Evolutionary conservation across 2,797 vertebrate species (phyloP).

Genomic region (Pteronotus mesoamericanus): DNA sequence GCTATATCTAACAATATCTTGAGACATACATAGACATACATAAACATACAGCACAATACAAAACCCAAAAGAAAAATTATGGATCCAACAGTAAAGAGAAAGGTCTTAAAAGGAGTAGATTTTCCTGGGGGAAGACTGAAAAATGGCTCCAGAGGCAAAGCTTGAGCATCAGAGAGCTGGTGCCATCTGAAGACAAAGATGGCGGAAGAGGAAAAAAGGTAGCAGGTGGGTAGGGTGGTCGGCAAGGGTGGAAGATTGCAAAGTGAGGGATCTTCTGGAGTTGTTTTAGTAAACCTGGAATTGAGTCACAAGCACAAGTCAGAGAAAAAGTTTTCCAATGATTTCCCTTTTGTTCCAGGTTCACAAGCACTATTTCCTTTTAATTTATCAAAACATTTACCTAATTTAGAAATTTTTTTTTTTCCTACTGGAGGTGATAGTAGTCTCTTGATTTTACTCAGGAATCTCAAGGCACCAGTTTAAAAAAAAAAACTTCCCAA

Average conservation of each 20-base stretch:
- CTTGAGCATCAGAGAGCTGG: background rate
- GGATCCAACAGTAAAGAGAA: background rate
- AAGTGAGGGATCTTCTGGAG: background rate
- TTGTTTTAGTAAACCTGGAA: background rate
- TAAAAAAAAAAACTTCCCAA: background rate
- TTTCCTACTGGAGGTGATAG: background rate
- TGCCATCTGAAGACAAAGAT: background rate
- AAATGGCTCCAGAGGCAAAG: background rate
- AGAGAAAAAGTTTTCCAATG: background rate
- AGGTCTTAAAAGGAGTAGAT: background rate
- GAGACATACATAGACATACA: background rate
- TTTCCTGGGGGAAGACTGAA: background rate
- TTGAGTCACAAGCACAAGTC: background rate
- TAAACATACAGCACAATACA: background rate
- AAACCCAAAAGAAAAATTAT: background rate
- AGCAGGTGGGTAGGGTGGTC: background rate
- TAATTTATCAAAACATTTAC: background rate
- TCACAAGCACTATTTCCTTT: background rate
- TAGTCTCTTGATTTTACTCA: background rate
- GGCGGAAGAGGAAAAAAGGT: background rate
- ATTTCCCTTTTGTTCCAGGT: background rate
- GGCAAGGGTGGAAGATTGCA: background rate
- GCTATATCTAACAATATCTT: background rate
- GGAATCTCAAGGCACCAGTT: background rate
- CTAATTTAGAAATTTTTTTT: background rate